Evolutionary conservation across 1,140 invertebrate species (phyloP).

Genomic region (Gerris buenoi): DNA sequence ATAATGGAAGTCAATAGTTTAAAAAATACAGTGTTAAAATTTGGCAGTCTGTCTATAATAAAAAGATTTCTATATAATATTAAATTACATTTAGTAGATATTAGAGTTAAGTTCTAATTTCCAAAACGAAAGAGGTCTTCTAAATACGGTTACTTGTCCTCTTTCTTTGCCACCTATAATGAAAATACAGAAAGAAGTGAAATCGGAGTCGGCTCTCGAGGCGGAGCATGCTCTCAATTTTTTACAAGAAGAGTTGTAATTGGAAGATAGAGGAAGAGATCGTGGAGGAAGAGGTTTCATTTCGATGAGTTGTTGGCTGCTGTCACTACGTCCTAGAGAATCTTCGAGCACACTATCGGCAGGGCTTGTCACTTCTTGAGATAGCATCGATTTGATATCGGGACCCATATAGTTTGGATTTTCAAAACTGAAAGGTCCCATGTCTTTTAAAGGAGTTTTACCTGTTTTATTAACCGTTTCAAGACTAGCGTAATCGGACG

Average conservation of each 20-base stretch:
- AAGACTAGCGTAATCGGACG: constrained; percentile 61
- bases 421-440: constrained; percentile 29
- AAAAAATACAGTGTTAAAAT: too few species aligned
- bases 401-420: constrained; percentile 58
- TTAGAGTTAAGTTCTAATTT: constrained; percentile 37
- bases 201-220: constrained; percentile 27
- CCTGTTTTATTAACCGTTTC: constrained; percentile 42
- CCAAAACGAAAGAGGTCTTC: constrained; percentile 48
- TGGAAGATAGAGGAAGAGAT: constrained; percentile 27
- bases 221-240: constrained; percentile 34
- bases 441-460: constrained; percentile 19
- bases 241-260: constrained; percentile 26
- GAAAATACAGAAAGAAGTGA: constrained; percentile 44
- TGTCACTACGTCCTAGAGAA: constrained; percentile 21
- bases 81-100: constrained; percentile 15
- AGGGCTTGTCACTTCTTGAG: constrained; percentile 24
- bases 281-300: constrained; percentile 29
- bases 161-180: constrained; percentile 48
- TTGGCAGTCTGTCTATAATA: too few species aligned
- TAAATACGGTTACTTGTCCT: constrained; percentile 48
- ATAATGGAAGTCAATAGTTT: too few species aligned
- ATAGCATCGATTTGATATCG: constrained; percentile 35
- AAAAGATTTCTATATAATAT: too few species aligned
- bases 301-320: constrained; percentile 23
- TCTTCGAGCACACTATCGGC: constrained; percentile 27